Evolutionary conservation across 2,888 invertebrate species (phyloP), one percentile per base, ranked within the genome.

Genomic region (Drosophila maculinotata): DNA sequence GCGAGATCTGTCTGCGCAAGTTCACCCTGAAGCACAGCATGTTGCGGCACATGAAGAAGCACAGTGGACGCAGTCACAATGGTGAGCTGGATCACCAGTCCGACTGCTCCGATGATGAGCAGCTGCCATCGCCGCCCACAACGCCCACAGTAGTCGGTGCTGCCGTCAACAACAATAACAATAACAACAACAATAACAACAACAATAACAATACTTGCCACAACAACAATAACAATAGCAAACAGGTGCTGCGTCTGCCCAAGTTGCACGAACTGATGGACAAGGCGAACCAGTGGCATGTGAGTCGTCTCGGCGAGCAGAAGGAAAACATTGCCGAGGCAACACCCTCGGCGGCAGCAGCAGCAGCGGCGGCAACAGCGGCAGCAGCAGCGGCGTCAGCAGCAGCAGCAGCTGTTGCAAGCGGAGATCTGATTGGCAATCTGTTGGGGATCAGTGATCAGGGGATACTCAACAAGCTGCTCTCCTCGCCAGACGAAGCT

Each of bases 1-100:
- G 98, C 90, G 97, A 97, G 90, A 95, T 97, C 38, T 98, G 98
- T 91, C 92, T 95, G 31, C 93, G 97, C 5, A 94, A 96, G 69
- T 98, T 98, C 92, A 98, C 98, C 0, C 92, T 98, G 42, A 98
- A 98, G 89, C 98, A 98, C 92, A 97, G 97, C 92, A 98, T 98
- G 98, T 93, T 98, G 76, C 94, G 98, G 0, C 98, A 98, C 90
- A 94, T 97, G 79, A 97, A 97, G 92, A 98, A 97, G 91, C 98
- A 98, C 90, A 94, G 93, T 69, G 93, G 94, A 60, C 93, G 94
- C 5, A 93, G 93, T 44, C 93, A 94, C 54, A 89, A 87, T 25
- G 89, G 89, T 0, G 89, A 89, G 6, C 68, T 57, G 2, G 76
- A 45, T 31, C 45, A 45, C 31, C 45, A 45, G 73, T 92, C 92